These are phyloP conservation scores for Tanaodytes sp. DNA, from an alignment of 2,888 invertebrate genomes.

Conservation along the genomic window DNA sequence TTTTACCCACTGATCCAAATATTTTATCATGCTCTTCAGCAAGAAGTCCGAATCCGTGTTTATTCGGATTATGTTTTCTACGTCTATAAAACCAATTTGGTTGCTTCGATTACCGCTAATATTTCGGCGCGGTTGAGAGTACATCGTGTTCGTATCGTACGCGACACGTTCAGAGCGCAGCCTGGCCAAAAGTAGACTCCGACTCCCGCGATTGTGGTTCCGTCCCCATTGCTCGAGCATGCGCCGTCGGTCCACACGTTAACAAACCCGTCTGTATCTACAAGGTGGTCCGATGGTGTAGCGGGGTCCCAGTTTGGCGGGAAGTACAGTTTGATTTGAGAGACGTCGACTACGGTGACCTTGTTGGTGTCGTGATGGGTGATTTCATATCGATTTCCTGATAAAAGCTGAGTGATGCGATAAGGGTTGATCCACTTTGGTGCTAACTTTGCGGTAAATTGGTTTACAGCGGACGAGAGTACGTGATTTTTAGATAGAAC, in stretches of 20 bases:
- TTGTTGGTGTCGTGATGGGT: background rate
- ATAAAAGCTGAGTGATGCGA: background rate
- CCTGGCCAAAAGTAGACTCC: constrained; percentile 3
- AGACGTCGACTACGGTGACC: background rate
- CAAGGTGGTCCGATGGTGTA: background rate
- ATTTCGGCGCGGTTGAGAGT: background rate
- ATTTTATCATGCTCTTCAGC: too few species aligned
- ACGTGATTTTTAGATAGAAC: constrained; percentile 1
- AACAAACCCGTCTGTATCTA: background rate
- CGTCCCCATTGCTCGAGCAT: background rate
- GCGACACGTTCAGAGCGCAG: background rate
- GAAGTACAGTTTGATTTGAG: constrained; percentile 1
- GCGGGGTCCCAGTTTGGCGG: background rate
- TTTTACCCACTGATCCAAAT: too few species aligned
- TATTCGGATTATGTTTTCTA: background rate
- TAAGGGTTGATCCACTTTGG: constrained; percentile 6
- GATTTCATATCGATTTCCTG: background rate
- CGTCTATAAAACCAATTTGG: background rate
- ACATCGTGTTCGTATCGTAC: background rate
- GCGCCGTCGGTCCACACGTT: constrained; percentile 10
- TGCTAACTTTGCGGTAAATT: constrained; percentile 9
- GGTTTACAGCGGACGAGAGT: background rate
- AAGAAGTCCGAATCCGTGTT: background rate
- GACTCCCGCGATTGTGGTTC: background rate
- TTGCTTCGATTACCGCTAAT: background rate